These are phyloP conservation scores for Caenorhabditis brenneri DNA, from an alignment of 1,140 invertebrate species.

Conservation along the genomic window DNA sequence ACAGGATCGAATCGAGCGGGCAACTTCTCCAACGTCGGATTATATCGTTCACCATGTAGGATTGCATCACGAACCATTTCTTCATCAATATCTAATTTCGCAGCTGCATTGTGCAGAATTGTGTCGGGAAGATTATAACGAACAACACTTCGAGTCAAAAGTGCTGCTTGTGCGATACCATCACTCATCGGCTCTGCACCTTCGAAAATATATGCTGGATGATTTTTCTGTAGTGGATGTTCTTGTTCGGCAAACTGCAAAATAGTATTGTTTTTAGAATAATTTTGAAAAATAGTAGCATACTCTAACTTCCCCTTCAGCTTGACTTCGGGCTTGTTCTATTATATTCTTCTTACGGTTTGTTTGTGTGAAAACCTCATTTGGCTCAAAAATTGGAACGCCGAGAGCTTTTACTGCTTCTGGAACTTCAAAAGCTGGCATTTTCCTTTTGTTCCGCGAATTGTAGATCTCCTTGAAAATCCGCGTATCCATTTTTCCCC, in stretches of 20 bases:
- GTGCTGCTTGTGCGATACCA: slow-evolving; percentile 64
- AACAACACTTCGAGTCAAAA: slow-evolving; percentile 58
- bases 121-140: slow-evolving; percentile 32
- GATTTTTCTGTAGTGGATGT: slow-evolving; percentile 40
- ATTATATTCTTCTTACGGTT: slow-evolving; percentile 21
- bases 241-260: background rate
- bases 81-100: slow-evolving; percentile 36
- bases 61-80: slow-evolving; percentile 60
- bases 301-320: background rate
- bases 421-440: slow-evolving; percentile 56
- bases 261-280: background rate
- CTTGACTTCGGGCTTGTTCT: background rate
- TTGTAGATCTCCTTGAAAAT: slow-evolving; percentile 61
- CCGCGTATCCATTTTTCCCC: slow-evolving; percentile 60
- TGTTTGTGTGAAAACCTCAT: slow-evolving; percentile 1
- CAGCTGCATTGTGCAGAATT: slow-evolving; percentile 12
- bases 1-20: slow-evolving; percentile 65
- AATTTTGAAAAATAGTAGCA: background rate
- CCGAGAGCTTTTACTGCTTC: slow-evolving; percentile 53
- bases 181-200: slow-evolving; percentile 42
- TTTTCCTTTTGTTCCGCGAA: slow-evolving; percentile 50
- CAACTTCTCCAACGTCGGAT: slow-evolving; percentile 67
- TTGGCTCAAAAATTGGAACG: slow-evolving; percentile 12
- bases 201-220: slow-evolving; percentile 47
- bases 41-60: slow-evolving; percentile 67